Evolutionary conservation across 2,888 invertebrate genomes (phyloP), one percentile per base, ranked within the genome.

Genomic region (Parasteatoda lunata): DNA sequence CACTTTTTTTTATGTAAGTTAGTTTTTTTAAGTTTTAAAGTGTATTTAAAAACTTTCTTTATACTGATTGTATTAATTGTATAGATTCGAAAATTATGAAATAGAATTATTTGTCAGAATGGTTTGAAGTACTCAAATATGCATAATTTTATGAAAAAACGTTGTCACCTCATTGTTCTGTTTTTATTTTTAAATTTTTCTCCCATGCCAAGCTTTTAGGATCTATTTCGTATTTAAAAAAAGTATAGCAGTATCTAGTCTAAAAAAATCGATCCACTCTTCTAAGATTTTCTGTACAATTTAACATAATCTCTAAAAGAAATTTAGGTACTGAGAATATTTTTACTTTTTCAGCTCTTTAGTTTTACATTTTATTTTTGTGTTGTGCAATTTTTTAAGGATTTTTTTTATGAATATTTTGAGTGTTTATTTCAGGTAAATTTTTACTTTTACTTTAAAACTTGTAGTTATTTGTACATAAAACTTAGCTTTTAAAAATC

Each of bases 391-490:
- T 71, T 70, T 70, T 30, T 51, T 15, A 72, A 64, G 30, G 59
- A 79, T 48, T 70, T 59, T 45, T 49, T 45, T 59, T 51, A 70
- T 8, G n/a, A 54, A 52, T 54, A 15, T 48, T 47, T 47, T 45
- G 45, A 69, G 54, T 54, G 47, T 59, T 73, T 52, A 52, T 52
- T 59, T 52, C 54, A 73, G 73, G 68, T 13, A 68, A 68, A 7
- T 13, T 66, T 81, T 72, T 73, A 81, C 73, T 73, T 72, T 68
- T 73, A 54, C 15, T 13, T 73, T n/a, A 69, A 66, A 15, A 65
- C 66, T 79, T 79, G 75, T 79, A 79, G 79, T 15, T 77, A 52
- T 75, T 76, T 79, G 79, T 79, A 80, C 11, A 79, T 80, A 85
- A 54, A 9, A 69, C 15, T 64, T 64, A 65, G 72, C 59, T 64